Evolutionary conservation across 2,888 invertebrate species (phyloP).

Genomic region (Piscicola geometra): DNA sequence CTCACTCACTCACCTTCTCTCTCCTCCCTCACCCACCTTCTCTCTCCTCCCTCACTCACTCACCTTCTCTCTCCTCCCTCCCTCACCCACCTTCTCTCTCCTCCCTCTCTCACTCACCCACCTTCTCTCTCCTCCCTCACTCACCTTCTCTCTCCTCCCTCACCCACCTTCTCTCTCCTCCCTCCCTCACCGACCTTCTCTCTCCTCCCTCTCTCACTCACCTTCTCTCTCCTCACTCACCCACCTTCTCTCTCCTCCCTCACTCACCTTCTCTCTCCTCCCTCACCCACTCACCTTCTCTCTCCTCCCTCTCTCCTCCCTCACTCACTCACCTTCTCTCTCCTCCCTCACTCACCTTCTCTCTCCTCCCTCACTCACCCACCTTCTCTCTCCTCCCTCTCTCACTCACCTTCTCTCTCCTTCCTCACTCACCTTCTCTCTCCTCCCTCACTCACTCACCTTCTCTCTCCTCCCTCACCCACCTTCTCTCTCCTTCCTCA

Average conservation of each 20-base stretch:
- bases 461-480: no score
- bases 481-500: no score
- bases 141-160: slow-evolving; percentile 55
- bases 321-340: no score
- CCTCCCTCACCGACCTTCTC: slow-evolving; percentile 40
- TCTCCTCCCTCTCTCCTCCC: no score
- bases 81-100: slow-evolving; percentile 42
- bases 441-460: no score
- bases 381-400: no score
- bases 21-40: slow-evolving; percentile 51
- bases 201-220: slow-evolving; percentile 40
- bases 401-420: no score
- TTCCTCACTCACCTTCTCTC: no score
- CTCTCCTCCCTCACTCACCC: no score
- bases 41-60: slow-evolving; percentile 53
- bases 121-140: slow-evolving; percentile 55
- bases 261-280: slow-evolving; percentile 52
- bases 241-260: slow-evolving; percentile 56
- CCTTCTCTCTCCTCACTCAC: slow-evolving; percentile 44
- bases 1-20: slow-evolving; percentile 56
- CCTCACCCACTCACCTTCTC: neutral
- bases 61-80: slow-evolving; percentile 49
- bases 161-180: slow-evolving; percentile 55
- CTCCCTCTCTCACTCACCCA: slow-evolving; percentile 45
- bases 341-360: no score